Base-by-base conservation (phyloP, 2,113 vertebrate genomes). In the Semicossyphus pulcher region DNA sequence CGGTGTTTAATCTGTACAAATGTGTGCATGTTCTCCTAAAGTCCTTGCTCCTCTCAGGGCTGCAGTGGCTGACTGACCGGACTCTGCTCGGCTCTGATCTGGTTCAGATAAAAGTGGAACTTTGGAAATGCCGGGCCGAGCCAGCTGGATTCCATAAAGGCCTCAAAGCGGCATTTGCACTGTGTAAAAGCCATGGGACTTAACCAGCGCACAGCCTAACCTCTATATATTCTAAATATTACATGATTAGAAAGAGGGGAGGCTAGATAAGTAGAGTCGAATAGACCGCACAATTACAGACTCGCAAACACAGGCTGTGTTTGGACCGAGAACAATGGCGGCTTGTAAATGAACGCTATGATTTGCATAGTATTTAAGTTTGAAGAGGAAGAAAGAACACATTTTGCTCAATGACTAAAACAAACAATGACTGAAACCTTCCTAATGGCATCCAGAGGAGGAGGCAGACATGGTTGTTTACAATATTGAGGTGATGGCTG, bases 101-200 rank as follows among this genome's bases (percentile, higher is more conserved):
- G 69, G 59, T 75, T 77, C 67, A 81, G 83, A 87, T 86, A 84
- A 86, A 86, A 58, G 73, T 61, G 66, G 44, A 86, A 78, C 77
- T 92, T 74, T 81, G 80, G 39, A 82, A 85, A 80, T 56, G 66
- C 64, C 52, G 64, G 49, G 84, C 60, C 44, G 34, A 68, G 73
- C 66, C 90, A 91, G 86, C 92, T 92, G 92, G 91, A 89, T 89
- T 79, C 70, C 72, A 89, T 92, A 91, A 92, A 88, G 80, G 63
- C 86, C 80, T 85, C 78, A 84, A 86, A 88, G 81, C 51, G 10
- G 58, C 65, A 75, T 83, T 80, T 86, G 72, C 76, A 73, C 86
- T 86, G 45, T 77, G 73, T 78, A 66, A 86, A 90, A 93, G 83
- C 79, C 71, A 11, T 67, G 36, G 75, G 79, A 90, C 86, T 87